These are phyloP conservation scores for Orchestes rusci DNA, from an alignment of 2,888 invertebrate species.

Conservation along the genomic window DNA sequence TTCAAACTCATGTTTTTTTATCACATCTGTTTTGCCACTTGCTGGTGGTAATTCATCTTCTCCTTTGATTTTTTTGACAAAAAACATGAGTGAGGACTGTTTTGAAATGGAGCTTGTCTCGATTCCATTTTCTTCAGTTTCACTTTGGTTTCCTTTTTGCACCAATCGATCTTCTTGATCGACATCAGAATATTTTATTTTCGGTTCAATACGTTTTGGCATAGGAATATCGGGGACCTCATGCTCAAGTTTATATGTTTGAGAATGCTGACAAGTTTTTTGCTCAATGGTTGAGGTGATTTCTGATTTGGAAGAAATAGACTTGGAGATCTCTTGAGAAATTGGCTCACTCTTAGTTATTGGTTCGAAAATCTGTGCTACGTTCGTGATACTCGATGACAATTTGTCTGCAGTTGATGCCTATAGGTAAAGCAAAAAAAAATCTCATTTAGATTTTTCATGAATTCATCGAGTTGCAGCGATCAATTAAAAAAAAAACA, in stretches of 20 bases:
- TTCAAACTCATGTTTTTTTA: too few relatives aligned
- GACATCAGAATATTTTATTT: conserved; percentile 26
- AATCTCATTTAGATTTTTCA: too few relatives aligned
- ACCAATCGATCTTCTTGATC: conserved; percentile 34
- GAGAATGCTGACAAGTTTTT: conserved; percentile 38
- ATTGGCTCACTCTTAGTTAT: conserved; percentile 19
- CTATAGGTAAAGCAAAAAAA: conserved; percentile 31
- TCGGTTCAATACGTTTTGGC: conserved; percentile 31
- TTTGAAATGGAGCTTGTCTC: conserved; percentile 56
- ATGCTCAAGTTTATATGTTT: conserved; percentile 40
- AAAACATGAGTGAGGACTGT: conserved; percentile 59
- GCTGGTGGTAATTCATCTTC: conserved; percentile 43
- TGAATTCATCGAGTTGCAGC: too few relatives aligned
- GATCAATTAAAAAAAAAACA: too few relatives aligned
- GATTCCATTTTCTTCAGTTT: conserved; percentile 38
- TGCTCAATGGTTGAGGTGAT: conserved; percentile 38
- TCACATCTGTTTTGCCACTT: too few relatives aligned
- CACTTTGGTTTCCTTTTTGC: conserved; percentile 17
- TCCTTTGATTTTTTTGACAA: conserved; percentile 56
- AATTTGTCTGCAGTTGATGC: conserved; percentile 37
- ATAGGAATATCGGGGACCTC: conserved; percentile 36
- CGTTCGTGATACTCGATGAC: conserved; percentile 30
- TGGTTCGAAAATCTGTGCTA: not conserved
- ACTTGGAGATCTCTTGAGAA: conserved; percentile 34
- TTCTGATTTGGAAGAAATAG: conserved; percentile 37